Evolutionary conservation across 2,888 invertebrate genomes (phyloP), one percentile per base, ranked within the genome.

Genomic region (Melikaiella ostensackeni): DNA sequence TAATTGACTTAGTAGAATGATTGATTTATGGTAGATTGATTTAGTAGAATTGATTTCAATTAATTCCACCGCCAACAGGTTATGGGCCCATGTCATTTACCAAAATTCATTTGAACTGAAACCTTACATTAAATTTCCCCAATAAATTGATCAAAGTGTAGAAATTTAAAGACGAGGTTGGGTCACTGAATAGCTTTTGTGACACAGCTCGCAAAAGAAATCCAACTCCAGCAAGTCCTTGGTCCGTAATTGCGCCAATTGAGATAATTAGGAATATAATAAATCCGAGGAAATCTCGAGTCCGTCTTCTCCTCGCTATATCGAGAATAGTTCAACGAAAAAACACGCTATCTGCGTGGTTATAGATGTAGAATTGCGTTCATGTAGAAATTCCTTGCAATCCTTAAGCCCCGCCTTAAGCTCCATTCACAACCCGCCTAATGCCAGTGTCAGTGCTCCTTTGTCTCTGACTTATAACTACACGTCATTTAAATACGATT

Each of bases 191-290:
- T 66, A 46, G 66, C 46, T 16, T 27, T 30, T 66, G 66, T 66
- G 27, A 38, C 21, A 35, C 8, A 38, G 11, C 11, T 16, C 19
- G 24, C 38, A 24, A 66, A 66, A 64, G 38, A 64, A 64, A 66
- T 19, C 46, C 19, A 64, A 64, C 38, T 64, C 24, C 21, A 64
- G 9, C 42, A 16, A 70, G 50, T 70, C 11, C 46, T 50, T 70
- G 16, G 50, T 50, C 70, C n/a, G 50, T 70, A 50, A 70, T 70
- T 30, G 70, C 50, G 38, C 61, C 59, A 46, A 77, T 80, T 80
- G 79, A 75, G 77, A 77, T 77, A 75, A 78, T 80, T 80, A 77
- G 75, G 74, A 79, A 79, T 79, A 80, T 80, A 77, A 78, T 77
- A 80, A 78, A 80, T 79, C 63, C 50, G 46, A 70, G 24, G 13